phyloP scores from a whole-genome alignment of 1,140 invertebrate species.

The Caenorhabditis remanei region DNA sequence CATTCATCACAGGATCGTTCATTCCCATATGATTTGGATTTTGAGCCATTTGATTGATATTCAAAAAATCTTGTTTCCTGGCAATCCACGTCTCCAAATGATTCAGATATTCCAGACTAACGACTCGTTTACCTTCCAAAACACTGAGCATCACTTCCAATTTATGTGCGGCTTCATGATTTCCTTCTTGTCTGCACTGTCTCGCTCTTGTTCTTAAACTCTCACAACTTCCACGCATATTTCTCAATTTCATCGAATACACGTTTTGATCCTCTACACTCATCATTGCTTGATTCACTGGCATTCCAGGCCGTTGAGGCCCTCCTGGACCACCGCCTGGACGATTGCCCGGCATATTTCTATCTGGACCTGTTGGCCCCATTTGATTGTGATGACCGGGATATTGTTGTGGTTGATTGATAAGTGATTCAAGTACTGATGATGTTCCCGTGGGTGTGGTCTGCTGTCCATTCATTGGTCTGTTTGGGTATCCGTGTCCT shows the following conservation, averaged over 20 bases:
- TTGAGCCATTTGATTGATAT: constrained; percentile 32
- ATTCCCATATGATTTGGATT: constrained; percentile 47
- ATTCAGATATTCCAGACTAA: constrained; percentile 64
- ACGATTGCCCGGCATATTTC: neutral
- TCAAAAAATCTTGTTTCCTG: constrained; percentile 63
- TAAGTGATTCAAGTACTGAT: constrained; percentile 64
- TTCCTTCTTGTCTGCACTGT: constrained; percentile 63
- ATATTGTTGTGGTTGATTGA: constrained; percentile 65
- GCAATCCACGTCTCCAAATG: constrained; percentile 67
- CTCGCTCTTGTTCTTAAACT: constrained; percentile 58
- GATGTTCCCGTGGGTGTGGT: neutral
- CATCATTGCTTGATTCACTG: constrained; percentile 3
- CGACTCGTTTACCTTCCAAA: constrained; percentile 64
- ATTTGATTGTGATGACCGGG: constrained; percentile 40
- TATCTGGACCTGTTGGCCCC: neutral
- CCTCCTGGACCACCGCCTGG: neutral
- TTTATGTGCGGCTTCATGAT: constrained; percentile 66
- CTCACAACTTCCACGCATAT: constrained; percentile 32
- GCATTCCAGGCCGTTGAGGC: constrained; percentile 10
- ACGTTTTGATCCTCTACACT: neutral
- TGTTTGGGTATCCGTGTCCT: constrained; percentile 29
- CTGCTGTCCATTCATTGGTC: constrained; percentile 28
- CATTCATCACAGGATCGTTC: constrained; percentile 50
- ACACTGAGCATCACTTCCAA: constrained; percentile 66
- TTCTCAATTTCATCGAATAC: neutral